Percentiles rank a stretch among this genome's conserved stretches.
Evolutionary conservation across 2,797 vertebrate species (phyloP).

Genomic region (Intellagama lesueurii): DNA sequence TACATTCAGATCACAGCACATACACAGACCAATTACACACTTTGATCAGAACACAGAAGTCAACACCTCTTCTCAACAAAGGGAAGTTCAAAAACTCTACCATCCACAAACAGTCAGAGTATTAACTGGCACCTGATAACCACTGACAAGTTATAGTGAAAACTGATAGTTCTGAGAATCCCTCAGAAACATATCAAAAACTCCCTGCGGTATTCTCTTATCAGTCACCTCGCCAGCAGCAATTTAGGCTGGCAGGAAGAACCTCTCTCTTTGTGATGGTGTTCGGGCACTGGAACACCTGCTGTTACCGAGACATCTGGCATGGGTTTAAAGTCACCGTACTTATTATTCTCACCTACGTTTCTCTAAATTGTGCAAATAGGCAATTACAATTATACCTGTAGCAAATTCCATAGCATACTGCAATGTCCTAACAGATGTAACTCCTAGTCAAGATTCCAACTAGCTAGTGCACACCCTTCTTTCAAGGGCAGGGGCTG

Average conservation of each 20-base stretch:
- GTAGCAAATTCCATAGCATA: neutral
- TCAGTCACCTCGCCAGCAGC: too few species aligned
- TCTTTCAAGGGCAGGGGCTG: too few species aligned
- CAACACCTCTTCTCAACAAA: neutral
- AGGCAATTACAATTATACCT: neutral
- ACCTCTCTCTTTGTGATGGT: neutral
- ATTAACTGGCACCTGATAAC: slow-evolving; percentile 6
- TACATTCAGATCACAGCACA: too few species aligned
- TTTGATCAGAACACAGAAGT: neutral
- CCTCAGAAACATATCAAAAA: neutral
- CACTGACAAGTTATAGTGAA: slow-evolving; percentile 2
- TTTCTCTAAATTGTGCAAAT: neutral
- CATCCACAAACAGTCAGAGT: neutral
- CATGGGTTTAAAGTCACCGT: neutral
- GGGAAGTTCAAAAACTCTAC: too few species aligned
- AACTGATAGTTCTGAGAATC: neutral
- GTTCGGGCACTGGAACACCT: neutral
- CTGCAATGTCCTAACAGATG: neutral
- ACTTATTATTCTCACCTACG: neutral
- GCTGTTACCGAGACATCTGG: neutral
- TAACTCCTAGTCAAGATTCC: neutral
- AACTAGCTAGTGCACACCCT: neutral
- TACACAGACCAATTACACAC: neutral
- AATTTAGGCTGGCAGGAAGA: neutral
- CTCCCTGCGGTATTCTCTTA: neutral